These are phyloP conservation scores for Sitta carolinensis DNA, from an alignment of 2,797 vertebrate genomes.

Conservation along the genomic window DNA sequence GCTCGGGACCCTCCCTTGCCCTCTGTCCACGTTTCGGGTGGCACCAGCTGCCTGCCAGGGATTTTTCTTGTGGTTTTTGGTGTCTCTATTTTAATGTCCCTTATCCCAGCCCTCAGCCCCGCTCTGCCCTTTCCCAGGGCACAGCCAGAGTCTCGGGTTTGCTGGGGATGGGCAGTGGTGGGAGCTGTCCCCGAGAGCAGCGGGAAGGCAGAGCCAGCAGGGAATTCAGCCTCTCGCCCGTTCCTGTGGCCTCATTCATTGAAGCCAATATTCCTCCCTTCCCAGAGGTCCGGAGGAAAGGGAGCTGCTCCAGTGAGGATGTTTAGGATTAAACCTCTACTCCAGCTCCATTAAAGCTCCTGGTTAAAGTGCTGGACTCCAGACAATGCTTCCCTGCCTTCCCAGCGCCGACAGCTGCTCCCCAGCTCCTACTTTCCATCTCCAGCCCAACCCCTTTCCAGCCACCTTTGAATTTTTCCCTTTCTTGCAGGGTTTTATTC, in stretches of 20 bases:
- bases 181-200: background rate
- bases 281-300: background rate
- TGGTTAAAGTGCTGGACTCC: background rate
- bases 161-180: background rate
- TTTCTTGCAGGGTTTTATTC: background rate
- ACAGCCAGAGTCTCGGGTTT: fast-evolving
- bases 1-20: background rate
- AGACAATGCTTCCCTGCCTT: background rate
- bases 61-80: background rate
- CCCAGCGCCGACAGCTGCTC: background rate
- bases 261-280: background rate
- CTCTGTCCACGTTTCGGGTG: fast-evolving
- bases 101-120: background rate
- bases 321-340: background rate
- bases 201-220: background rate
- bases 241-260: background rate
- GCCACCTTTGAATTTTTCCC: background rate
- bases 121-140: background rate
- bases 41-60: background rate
- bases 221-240: background rate
- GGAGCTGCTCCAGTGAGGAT: background rate
- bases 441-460: background rate
- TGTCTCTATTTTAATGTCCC: background rate
- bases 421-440: background rate
- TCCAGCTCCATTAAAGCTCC: background rate